Percentiles rank a stretch among this genome's conserved stretches.
These are phyloP conservation scores for Yponomeuta plumbellus DNA, from an alignment of 2,888 invertebrate species.

Conservation along the genomic window DNA sequence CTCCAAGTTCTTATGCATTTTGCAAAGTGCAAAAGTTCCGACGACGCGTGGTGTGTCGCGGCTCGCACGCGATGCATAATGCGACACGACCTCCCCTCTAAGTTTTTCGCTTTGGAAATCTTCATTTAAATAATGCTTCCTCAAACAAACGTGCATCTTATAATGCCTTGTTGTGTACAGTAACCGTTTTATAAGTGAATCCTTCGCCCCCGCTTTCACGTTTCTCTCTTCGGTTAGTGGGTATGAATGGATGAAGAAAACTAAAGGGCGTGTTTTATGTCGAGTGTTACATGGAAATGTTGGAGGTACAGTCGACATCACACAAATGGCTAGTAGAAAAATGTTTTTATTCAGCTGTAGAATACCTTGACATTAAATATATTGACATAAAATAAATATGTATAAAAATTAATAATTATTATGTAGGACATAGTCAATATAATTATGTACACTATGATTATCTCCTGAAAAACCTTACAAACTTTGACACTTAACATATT, in stretches of 20 bases:
- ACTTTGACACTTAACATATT: too few species aligned
- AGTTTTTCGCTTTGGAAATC: slow-evolving; percentile 56
- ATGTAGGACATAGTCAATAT: too few species aligned
- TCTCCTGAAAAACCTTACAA: too few species aligned
- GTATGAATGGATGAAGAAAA: neutral
- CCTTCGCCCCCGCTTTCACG: slow-evolving; percentile 20
- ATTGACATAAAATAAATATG: too few species aligned
- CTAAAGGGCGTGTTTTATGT: neutral
- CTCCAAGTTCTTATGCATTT: slow-evolving; percentile 61
- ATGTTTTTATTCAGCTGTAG: too few species aligned
- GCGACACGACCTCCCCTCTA: slow-evolving; percentile 38
- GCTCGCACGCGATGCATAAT: slow-evolving; percentile 52
- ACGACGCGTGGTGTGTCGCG: slow-evolving; percentile 46
- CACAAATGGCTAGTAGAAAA: too few species aligned
- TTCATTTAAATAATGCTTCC: slow-evolving; percentile 55
- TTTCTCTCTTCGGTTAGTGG: neutral
- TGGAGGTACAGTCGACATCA: too few species aligned
- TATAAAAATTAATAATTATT: too few species aligned
- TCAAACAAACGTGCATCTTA: slow-evolving; percentile 44
- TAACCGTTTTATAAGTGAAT: slow-evolving; percentile 13
- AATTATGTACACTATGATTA: too few species aligned
- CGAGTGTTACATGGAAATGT: too few species aligned
- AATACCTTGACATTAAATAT: too few species aligned
- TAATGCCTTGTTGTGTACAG: slow-evolving; percentile 30
- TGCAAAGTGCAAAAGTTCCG: slow-evolving; percentile 60